These are phyloP conservation scores for Strix aluco DNA, from an alignment of 2,113 vertebrate genomes.

Conservation along the genomic window DNA sequence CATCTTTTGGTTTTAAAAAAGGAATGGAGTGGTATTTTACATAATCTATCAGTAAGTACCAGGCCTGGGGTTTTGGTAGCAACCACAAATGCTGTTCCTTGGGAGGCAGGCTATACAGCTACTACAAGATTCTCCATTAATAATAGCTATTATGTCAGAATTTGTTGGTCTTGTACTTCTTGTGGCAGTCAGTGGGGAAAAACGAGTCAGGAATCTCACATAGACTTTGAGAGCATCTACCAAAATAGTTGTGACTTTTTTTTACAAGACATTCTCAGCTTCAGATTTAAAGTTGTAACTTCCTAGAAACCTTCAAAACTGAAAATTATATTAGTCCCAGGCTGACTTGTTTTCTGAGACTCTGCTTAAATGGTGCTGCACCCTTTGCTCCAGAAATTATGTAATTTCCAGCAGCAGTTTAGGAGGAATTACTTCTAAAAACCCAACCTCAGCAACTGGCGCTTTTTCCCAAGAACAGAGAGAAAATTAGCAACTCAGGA, in stretches of 20 bases:
- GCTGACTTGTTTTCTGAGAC: neutral
- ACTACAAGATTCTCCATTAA: neutral
- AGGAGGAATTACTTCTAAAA: neutral
- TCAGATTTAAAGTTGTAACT: neutral
- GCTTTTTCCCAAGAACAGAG: neutral
- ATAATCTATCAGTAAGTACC: neutral
- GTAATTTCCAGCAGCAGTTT: neutral
- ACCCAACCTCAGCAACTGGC: neutral
- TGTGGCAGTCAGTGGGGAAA: neutral
- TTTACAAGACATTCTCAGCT: neutral
- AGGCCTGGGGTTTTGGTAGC: neutral
- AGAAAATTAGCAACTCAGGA: neutral
- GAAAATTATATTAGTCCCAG: neutral
- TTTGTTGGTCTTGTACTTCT: neutral
- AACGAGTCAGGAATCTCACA: neutral
- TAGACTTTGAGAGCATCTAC: neutral
- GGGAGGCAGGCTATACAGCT: neutral
- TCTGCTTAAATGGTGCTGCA: neutral
- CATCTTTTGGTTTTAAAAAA: neutral
- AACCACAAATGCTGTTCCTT: neutral
- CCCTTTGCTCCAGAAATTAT: neutral
- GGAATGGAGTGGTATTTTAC: neutral
- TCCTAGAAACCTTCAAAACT: neutral
- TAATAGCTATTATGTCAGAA: neutral
- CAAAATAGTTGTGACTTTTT: neutral